Evolutionary conservation across 2,797 vertebrate species (phyloP).

Genomic region (Sylvia borin): DNA sequence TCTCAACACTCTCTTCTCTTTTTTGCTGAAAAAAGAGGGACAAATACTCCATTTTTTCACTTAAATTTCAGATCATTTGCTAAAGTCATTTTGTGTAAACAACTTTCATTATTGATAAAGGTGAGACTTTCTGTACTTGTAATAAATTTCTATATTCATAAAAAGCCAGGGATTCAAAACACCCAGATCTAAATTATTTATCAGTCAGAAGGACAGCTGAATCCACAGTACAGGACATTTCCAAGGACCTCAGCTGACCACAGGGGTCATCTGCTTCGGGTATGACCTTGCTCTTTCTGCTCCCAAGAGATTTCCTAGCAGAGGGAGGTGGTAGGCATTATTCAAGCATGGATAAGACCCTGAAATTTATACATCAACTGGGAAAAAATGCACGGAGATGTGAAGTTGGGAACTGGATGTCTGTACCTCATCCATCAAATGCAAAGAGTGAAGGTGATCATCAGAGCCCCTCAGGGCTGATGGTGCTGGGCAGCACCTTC

Average conservation of each 20-base stretch:
- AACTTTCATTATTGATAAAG: conserved; percentile 60
- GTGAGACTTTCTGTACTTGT: conserved; percentile 43
- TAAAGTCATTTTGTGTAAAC: conserved; percentile 34
- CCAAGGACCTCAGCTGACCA: not conserved
- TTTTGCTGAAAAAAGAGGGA: not conserved
- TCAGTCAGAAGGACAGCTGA: not conserved
- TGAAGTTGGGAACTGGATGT: not conserved
- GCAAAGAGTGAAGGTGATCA: not conserved
- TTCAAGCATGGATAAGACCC: not conserved
- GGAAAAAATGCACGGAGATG: not conserved
- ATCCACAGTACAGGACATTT: not conserved
- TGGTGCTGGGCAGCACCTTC: not conserved
- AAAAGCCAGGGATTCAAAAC: conserved; percentile 10
- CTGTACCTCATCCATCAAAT: not conserved
- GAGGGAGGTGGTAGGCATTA: not conserved
- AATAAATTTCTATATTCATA: conserved; percentile 42
- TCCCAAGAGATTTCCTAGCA: not conserved
- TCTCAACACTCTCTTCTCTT: not conserved
- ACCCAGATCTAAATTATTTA: conserved; percentile 41
- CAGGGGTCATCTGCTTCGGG: not conserved
- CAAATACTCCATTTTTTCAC: conserved; percentile 11
- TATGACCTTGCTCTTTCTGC: not conserved
- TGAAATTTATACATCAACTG: not conserved
- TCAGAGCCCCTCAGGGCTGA: not conserved
- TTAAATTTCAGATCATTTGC: conserved; percentile 33